Conservation (phyloP, 2,888 invertebrate genomes). For the Stomorhina lunata region DNA sequence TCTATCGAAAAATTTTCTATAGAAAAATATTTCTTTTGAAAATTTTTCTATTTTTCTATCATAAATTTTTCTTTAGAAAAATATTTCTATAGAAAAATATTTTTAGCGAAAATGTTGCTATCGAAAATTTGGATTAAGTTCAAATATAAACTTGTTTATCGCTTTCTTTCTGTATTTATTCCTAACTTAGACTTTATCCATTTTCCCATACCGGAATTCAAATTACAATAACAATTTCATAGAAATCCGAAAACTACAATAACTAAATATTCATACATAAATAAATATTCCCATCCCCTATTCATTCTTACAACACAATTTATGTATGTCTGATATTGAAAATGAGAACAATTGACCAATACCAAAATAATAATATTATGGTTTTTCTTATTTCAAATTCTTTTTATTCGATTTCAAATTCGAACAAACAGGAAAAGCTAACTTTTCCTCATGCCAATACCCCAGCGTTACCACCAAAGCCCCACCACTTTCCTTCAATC, state of each 20-base stretch:
- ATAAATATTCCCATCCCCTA: neutral
- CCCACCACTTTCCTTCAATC: neutral
- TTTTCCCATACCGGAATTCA: neutral
- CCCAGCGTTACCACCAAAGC: neutral
- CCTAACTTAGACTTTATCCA: too few relatives aligned
- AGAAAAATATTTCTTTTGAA: too few relatives aligned
- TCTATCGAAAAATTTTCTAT: too few relatives aligned
- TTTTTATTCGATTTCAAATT: constrained; percentile 42
- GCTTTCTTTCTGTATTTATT: too few relatives aligned
- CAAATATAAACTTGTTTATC: too few relatives aligned
- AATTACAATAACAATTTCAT: constrained; percentile 35
- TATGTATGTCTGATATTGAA: neutral
- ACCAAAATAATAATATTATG: constrained; percentile 32
- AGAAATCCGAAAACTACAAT: neutral
- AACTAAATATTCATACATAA: neutral
- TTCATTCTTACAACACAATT: neutral
- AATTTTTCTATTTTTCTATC: too few relatives aligned
- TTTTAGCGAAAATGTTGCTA: too few relatives aligned
- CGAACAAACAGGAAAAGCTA: constrained; percentile 27
- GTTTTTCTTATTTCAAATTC: constrained; percentile 3
- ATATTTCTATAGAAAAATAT: too few relatives aligned
- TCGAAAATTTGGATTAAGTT: too few relatives aligned
- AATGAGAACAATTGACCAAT: constrained; percentile 31
- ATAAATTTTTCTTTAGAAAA: too few relatives aligned
- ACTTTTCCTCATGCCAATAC: too few relatives aligned